Evolutionary conservation across 1,140 invertebrate genomes (phyloP), one percentile per base, ranked within the genome.

Genomic region (Drosophila mojavensis): DNA sequence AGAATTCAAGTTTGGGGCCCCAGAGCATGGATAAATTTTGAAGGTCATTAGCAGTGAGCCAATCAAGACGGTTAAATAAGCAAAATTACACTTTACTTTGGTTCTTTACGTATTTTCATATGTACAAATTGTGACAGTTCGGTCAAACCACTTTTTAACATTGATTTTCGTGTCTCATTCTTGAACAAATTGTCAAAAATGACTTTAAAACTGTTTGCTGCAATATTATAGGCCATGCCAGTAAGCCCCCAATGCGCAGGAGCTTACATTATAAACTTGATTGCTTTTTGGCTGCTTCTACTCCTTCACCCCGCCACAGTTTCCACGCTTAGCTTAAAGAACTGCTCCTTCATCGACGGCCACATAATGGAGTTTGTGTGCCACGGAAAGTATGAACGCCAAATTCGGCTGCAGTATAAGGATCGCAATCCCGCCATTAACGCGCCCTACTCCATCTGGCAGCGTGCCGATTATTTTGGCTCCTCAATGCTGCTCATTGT

Each of bases 151-250:
- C n/a, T 30, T 50, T 36, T 59, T 9, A 33, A 67, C 69, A 54
- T 67, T 51, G 69, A 60, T 59, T 67, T 67, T 48, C 59, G 55
- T 73, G 64, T 73, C 43, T 61, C 26, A 60, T 15, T 61, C 41
- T 28, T 47, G 36, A 72, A 73, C 28, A 79, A 84, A 89, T 83
- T 74, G 62, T 78, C 61, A 58, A 60, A 89, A 89, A 86, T 86
- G 83, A 78, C 79, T 75, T 65, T 51, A 61, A 65, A 79, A 89
- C 78, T 79, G 76, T 79, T 88, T 64, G 60, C 24, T 68, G 50
- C 55, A 73, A 63, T 69, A 68, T 63, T 77, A 65, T 88, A 86
- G 85, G 82, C 71, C 81, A 86, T 86, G 82, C 79, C 69, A 86
- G 79, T 88, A 70, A 74, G 83, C 76, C 74, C 73, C 55, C 76